These are phyloP conservation scores for Venturia canescens DNA, from an alignment of 1,140 invertebrate species.

Conservation along the genomic window DNA sequence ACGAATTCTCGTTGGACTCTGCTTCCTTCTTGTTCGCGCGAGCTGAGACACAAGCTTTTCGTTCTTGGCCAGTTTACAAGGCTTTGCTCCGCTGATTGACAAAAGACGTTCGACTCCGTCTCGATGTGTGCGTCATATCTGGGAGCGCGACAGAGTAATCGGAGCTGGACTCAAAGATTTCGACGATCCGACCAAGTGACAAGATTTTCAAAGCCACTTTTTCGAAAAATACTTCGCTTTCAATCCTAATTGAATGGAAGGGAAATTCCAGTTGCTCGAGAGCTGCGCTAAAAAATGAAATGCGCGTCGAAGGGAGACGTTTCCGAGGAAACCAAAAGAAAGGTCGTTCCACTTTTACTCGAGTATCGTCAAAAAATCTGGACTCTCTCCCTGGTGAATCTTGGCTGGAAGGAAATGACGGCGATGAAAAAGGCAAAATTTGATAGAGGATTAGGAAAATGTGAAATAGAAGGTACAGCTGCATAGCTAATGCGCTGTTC, in stretches of 20 bases:
- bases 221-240: not conserved
- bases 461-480: not conserved
- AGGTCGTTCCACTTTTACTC: constrained; percentile 58
- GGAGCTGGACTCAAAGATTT: not conserved
- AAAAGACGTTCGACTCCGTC: not conserved
- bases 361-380: not conserved
- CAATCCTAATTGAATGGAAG: not conserved
- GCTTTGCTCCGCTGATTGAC: constrained; percentile 26
- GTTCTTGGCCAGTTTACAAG: constrained; percentile 5
- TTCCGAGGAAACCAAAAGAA: constrained; percentile 3
- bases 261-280: too few species aligned
- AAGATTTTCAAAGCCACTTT: not conserved
- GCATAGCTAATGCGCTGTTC: not conserved
- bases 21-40: not conserved
- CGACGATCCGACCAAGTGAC: not conserved
- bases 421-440: not conserved
- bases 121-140: not conserved
- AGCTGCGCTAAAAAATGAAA: not conserved
- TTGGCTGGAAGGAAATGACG: too few species aligned
- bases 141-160: not conserved
- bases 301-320: not conserved
- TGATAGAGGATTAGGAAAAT: not conserved
- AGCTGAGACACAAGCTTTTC: not conserved
- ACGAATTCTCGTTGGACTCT: constrained; percentile 27
- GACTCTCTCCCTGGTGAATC: not conserved